Base-by-base conservation (phyloP, 2,113 vertebrate species). In the Falcunculus frontatus region DNA sequence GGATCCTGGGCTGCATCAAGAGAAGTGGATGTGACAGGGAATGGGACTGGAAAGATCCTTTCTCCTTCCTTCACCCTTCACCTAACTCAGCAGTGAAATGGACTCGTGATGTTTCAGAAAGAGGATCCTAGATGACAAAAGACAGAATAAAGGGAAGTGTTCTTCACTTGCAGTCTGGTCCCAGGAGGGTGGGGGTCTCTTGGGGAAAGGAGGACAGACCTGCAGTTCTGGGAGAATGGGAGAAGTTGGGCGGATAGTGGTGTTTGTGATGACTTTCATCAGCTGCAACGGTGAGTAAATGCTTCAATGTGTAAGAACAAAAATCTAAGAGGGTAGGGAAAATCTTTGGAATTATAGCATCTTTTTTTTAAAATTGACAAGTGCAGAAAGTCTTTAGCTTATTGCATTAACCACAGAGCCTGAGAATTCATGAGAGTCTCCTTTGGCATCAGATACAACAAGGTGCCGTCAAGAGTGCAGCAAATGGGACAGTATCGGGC, bases 101-200 rank as follows among this genome's bases (percentile, higher is more conserved):
- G 89, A 84, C 96, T 97, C 89, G 93, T 96, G 94, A 95, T 96
- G 23, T 41, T 78, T 95, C 83, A 91, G 84, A 95, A 97, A 92
- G 96, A 95, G 93, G 93, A 95, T 97, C 96, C 94, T 89, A 72
- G 86, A 89, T 41, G 76, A 89, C 56, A 95, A 86, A 74, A 52
- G 52, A 9, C 80, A 89, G 69, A 95, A 84, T 90, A 96, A 92
- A 87, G 20, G 96, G 96, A 97, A 97, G 94, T 95, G 42, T 92
- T 74, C 42, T 81, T 92, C 94, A 97, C 39, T 97, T 52, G 79
- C 56, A 33, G 11, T 47, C 73, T 84, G 33, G 35, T 52, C 52
- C 77, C 56, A 44, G 80, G 44, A 90, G 60, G 2, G 73, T 60
- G 68, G 72, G 83, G 27, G 37, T 73, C 62, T 84, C 67, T 33